These are phyloP conservation scores for Drosophila watanabei DNA, from an alignment of 1,140 invertebrate species.

Conservation along the genomic window DNA sequence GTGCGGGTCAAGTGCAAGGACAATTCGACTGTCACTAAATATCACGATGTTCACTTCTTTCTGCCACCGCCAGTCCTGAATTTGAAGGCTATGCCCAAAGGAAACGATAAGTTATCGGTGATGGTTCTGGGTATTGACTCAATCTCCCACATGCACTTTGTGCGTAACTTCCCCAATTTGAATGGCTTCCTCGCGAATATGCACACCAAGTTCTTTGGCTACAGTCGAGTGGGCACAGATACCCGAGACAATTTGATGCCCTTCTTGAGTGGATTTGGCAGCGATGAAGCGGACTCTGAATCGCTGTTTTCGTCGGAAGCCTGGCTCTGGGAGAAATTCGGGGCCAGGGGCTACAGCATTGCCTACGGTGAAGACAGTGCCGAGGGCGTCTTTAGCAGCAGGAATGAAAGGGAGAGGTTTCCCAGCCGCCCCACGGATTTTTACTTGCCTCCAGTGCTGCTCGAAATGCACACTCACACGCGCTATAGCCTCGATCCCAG, in stretches of 20 bases:
- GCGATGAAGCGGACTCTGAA: slow-evolving; percentile 86
- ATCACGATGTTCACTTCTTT: slow-evolving; percentile 56
- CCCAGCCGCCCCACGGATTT: slow-evolving; percentile 25
- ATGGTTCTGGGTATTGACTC: slow-evolving; percentile 94
- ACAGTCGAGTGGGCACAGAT: slow-evolving; percentile 93
- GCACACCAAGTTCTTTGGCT: slow-evolving; percentile 90
- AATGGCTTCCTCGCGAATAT: slow-evolving; percentile 87
- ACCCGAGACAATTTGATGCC: slow-evolving; percentile 93
- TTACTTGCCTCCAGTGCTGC: slow-evolving; percentile 39
- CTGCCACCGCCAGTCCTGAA: slow-evolving; percentile 8
- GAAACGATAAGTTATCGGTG: slow-evolving; percentile 85
- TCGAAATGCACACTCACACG: slow-evolving; percentile 40
- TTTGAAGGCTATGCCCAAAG: not conserved
- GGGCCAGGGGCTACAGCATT: slow-evolving; percentile 37
- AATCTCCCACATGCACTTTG: slow-evolving; percentile 93
- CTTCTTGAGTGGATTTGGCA: slow-evolving; percentile 88
- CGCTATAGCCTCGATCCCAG: slow-evolving; percentile 46
- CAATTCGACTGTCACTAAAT: not conserved
- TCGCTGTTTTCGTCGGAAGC: slow-evolving; percentile 86
- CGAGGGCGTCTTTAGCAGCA: slow-evolving; percentile 5
- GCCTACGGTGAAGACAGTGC: slow-evolving; percentile 46
- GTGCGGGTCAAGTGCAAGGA: slow-evolving; percentile 17
- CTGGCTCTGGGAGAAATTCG: slow-evolving; percentile 48
- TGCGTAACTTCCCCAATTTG: slow-evolving; percentile 91
- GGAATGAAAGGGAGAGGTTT: not conserved